phyloP scores from a whole-genome alignment of 1,140 invertebrate genomes.

The Brachystomella parvula region DNA sequence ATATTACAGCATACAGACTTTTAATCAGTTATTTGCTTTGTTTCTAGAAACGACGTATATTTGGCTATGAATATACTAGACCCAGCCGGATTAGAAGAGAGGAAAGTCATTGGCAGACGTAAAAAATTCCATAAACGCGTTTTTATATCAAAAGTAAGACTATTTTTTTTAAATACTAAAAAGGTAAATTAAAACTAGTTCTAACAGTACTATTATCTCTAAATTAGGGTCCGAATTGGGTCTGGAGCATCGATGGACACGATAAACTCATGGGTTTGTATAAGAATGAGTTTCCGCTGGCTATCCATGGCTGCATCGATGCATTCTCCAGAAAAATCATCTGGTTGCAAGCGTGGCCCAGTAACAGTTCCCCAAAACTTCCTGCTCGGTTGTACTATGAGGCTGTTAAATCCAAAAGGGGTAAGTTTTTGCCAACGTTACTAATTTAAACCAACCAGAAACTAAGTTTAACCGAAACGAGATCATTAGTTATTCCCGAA shows the following conservation, averaged over 20 bases:
- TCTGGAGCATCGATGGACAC: slow-evolving; percentile 3
- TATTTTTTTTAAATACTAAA: not conserved
- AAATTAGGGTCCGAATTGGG: not conserved
- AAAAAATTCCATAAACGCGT: not conserved
- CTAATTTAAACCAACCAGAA: not conserved
- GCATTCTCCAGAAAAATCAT: slow-evolving; percentile 1
- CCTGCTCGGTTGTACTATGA: not conserved
- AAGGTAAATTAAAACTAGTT: not conserved
- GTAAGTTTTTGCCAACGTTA: not conserved
- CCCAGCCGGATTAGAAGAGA: not conserved
- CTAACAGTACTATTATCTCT: not conserved
- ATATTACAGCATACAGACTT: not conserved
- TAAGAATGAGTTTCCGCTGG: not conserved
- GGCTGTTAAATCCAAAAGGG: not conserved
- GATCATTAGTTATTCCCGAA: not conserved
- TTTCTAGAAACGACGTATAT: not conserved
- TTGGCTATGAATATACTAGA: not conserved
- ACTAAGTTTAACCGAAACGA: not conserved
- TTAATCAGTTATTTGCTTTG: not conserved
- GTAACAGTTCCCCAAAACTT: not conserved
- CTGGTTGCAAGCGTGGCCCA: not conserved
- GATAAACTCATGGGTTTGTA: not conserved
- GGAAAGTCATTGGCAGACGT: not conserved
- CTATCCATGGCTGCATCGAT: not conserved
- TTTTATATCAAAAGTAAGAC: slow-evolving; percentile 3